phyloP scores from a whole-genome alignment of 2,113 vertebrate species.

The Prietella phreatophila region DNA sequence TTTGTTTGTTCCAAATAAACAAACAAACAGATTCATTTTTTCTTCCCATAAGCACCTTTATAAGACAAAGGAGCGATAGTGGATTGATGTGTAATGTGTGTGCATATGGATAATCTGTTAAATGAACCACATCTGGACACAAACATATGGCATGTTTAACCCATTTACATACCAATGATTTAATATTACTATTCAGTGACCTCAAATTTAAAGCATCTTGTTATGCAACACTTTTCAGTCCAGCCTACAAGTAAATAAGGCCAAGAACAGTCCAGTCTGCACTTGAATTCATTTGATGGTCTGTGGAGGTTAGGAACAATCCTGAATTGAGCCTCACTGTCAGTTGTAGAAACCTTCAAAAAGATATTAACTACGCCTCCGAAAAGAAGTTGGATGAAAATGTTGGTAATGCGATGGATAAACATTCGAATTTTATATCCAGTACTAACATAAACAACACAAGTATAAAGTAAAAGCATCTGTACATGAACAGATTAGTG shows the following conservation, averaged over 20 bases:
- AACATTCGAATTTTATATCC: not conserved
- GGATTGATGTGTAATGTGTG: not conserved
- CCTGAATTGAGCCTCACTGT: not conserved
- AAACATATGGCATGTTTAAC: not conserved
- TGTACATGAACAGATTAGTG: not conserved
- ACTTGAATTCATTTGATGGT: not conserved
- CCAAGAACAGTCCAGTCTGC: not conserved
- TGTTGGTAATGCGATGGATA: not conserved
- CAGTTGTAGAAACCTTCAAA: not conserved
- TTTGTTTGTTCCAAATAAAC: no score
- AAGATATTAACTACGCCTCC: not conserved
- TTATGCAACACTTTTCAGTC: not conserved
- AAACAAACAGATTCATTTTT: not conserved
- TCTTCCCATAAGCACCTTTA: not conserved
- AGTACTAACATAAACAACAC: not conserved
- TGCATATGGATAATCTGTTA: not conserved
- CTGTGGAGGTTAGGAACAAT: not conserved
- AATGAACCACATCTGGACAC: not conserved
- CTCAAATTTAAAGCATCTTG: not conserved
- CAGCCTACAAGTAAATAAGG: not conserved
- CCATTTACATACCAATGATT: no score
- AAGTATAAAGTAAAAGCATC: not conserved
- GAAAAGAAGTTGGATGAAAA: not conserved
- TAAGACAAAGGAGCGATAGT: not conserved
- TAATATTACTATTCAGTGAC: not conserved